Evolutionary conservation across 2,888 invertebrate genomes (phyloP).

Genomic region (Encarsia formosa): DNA sequence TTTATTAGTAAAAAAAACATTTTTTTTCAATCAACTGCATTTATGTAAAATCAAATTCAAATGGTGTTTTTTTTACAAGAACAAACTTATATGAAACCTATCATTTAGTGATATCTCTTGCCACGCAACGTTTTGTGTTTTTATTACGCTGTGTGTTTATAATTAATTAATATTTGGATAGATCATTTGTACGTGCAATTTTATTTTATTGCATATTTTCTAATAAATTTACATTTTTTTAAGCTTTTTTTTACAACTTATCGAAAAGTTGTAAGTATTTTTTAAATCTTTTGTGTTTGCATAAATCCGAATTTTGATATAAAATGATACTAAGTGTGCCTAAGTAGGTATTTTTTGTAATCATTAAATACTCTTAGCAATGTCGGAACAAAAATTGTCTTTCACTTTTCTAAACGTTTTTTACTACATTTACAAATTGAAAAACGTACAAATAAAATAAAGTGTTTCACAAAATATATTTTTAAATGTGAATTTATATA

Average conservation of each 20-base stretch:
- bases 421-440: constrained; percentile 6
- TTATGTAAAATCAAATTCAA: constrained; percentile 18
- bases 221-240: not conserved
- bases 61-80: constrained; percentile 15
- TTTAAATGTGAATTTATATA: constrained; percentile 9
- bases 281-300: constrained; percentile 5
- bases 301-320: constrained; percentile 10
- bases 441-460: constrained; percentile 6
- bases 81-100: constrained; percentile 13
- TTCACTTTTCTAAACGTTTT: constrained; percentile 13
- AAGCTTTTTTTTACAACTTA: not conserved
- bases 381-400: constrained; percentile 22
- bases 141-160: not conserved
- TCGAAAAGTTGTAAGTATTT: not conserved
- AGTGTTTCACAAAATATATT: constrained; percentile 8
- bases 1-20: constrained; percentile 16
- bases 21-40: constrained; percentile 19
- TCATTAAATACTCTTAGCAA: constrained; percentile 18
- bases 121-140: not conserved
- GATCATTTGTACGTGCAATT: not conserved
- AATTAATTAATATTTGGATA: constrained; percentile 1
- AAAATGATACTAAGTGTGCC: constrained; percentile 10
- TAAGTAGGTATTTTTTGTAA: constrained; percentile 18
- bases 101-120: constrained; percentile 18
- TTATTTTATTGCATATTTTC: not conserved